Evolutionary conservation across 1,140 invertebrate genomes (phyloP).

Genomic region (honey bee (Apis mellifera)): DNA sequence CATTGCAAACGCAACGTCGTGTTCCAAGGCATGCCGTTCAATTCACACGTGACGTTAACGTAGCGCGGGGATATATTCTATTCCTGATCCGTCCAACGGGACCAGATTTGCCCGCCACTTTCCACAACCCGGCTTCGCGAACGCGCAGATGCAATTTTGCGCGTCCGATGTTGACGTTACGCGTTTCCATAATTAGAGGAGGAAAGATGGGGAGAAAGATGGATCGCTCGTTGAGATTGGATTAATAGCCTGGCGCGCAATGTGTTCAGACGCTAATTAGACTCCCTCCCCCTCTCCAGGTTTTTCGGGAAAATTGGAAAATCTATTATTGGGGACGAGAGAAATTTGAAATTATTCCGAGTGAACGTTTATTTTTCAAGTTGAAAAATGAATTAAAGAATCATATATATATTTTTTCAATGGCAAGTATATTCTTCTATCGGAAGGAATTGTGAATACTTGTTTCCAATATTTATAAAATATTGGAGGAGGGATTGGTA

Average conservation of each 20-base stretch:
- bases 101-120: slow-evolving; percentile 29
- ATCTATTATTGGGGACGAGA: too few species aligned
- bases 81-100: slow-evolving; percentile 53
- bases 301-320: too few species aligned
- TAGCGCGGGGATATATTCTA: slow-evolving; percentile 22
- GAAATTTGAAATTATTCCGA: too few species aligned
- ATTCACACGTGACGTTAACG: slow-evolving; percentile 32
- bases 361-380: too few species aligned
- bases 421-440: fast-evolving
- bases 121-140: slow-evolving; percentile 7
- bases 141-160: slow-evolving; percentile 16
- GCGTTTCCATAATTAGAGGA: neutral
- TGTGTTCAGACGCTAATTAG: neutral
- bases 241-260: neutral
- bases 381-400: too few species aligned
- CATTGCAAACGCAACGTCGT: slow-evolving; percentile 27
- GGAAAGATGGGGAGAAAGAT: neutral
- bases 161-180: neutral
- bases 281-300: too few species aligned
- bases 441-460: too few species aligned
- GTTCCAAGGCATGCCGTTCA: slow-evolving; percentile 13
- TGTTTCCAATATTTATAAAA: too few species aligned
- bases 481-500: too few species aligned
- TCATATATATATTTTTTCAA: too few species aligned
- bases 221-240: too few species aligned